phyloP scores from a whole-genome alignment of 2,113 vertebrate genomes.

The Lontra canadensis region DNA sequence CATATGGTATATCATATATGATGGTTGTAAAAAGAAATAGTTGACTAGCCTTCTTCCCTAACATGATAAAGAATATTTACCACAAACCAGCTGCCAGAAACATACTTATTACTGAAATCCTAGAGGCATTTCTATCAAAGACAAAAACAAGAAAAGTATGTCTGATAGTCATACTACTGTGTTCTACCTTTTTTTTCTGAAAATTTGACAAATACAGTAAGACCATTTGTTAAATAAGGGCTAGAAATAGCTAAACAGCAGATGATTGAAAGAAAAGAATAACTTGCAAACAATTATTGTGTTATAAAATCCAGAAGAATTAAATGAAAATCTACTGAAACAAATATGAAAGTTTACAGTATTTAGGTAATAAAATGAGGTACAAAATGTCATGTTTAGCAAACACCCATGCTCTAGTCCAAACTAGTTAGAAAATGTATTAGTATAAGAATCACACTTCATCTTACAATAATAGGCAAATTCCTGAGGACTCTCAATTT shows the following conservation, averaged over 20 bases:
- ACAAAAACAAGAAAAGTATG: background rate
- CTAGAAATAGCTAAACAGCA: background rate
- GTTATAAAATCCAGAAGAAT: background rate
- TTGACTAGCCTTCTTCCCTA: background rate
- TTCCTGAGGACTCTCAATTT: background rate
- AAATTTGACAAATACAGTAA: background rate
- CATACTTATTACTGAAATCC: background rate
- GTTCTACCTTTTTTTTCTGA: background rate
- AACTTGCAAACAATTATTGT: background rate
- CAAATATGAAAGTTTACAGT: background rate
- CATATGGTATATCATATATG: background rate
- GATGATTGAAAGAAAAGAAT: background rate
- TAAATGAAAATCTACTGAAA: background rate
- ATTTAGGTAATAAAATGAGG: background rate
- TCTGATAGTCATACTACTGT: background rate
- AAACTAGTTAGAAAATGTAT: background rate
- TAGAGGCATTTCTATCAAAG: background rate
- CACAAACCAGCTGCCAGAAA: background rate
- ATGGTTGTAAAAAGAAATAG: background rate
- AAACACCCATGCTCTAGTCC: background rate
- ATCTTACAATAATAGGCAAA: background rate
- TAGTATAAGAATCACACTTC: background rate
- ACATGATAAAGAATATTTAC: background rate
- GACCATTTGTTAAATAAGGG: background rate
- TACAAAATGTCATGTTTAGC: background rate